Conservation (phyloP, 1,140 invertebrate species). For the Leguminivora glycinivorella region DNA sequence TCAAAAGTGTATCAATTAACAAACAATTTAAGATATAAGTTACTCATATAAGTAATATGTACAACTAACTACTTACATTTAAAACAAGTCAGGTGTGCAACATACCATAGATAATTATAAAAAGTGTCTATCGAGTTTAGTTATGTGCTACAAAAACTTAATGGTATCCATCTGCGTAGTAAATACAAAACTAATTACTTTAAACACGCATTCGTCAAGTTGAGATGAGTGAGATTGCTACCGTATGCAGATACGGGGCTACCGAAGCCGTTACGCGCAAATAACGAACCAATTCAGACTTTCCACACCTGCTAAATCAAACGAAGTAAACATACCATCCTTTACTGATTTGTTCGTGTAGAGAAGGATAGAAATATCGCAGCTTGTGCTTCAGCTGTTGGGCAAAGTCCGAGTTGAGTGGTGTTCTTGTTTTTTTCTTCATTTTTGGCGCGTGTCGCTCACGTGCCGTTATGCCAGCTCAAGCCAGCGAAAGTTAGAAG, state of each 20-base stretch:
- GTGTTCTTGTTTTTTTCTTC: slow-evolving; percentile 61
- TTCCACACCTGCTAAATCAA: background rate
- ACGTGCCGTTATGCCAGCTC: slow-evolving; percentile 63
- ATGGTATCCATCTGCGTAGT: slow-evolving; percentile 18
- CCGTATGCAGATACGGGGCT: slow-evolving; percentile 37
- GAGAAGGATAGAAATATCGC: slow-evolving; percentile 16
- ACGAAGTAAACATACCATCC: background rate
- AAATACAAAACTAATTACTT: slow-evolving; percentile 33
- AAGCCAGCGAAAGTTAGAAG: slow-evolving; percentile 75
- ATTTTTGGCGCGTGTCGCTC: slow-evolving; percentile 75
- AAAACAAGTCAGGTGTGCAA: background rate
- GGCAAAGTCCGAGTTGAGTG: background rate
- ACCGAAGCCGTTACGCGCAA: slow-evolving; percentile 58
- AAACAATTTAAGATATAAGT: no score
- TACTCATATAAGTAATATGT: no score
- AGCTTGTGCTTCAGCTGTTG: slow-evolving; percentile 3
- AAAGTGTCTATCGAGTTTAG: background rate
- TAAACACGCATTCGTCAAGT: slow-evolving; percentile 32
- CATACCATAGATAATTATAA: background rate
- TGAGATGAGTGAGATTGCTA: slow-evolving; percentile 40
- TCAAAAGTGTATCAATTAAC: no score
- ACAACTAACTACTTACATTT: no score
- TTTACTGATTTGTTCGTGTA: background rate
- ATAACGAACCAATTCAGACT: slow-evolving; percentile 50
- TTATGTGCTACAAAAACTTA: slow-evolving; percentile 14